Evolutionary conservation across 2,888 invertebrate genomes (phyloP), one percentile per base, ranked within the genome.

Genomic region (Spicauda simplicius): DNA sequence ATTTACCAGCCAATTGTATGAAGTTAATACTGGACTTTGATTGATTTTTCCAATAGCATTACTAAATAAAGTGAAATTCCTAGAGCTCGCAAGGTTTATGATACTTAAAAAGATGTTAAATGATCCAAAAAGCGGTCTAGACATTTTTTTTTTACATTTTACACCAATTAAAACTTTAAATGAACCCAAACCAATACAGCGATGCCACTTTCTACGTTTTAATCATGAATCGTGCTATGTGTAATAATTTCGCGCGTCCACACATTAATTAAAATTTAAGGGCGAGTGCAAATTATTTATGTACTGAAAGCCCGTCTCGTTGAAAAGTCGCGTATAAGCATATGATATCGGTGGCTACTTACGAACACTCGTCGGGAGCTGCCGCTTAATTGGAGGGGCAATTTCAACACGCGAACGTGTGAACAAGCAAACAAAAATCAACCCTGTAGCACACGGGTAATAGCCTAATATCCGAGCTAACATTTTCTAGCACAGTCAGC

Each of bases 331-430:
- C 84, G 78, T 86, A 85, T 48, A 48, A 14, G 48, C 16, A 4
- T 48, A 48, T 48, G 48, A 48, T 48, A 48, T 48, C 48, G 48
- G n/a, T 8, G 48, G 48, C 48, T 87, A 89, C 87, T 88, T 88
- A 85, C 85, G 25, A 25, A 25, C 83, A 83, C 86, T 88, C 84
- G 84, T 83, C 84, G 82, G 86, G 8, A 1, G 10, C 33, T 25
- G 25, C 4, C 84, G 84, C 87, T 87, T 90, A 89, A 91, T 91
- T 90, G 89, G 86, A 88, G 88, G 84, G 86, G 85, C 79, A 77
- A 81, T 79, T 80, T 78, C 77, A 78, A 80, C 89, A 89, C 88
- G 88, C 88, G 80, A 25, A 80, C 79, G 72, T 77, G 74, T 48
- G 48, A 74, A 78, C 73, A 79, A 69, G 77, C 84, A 87, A 82